Conservation (phyloP, 2,888 invertebrate species). For the Sceliomorpha sp. region DNA sequence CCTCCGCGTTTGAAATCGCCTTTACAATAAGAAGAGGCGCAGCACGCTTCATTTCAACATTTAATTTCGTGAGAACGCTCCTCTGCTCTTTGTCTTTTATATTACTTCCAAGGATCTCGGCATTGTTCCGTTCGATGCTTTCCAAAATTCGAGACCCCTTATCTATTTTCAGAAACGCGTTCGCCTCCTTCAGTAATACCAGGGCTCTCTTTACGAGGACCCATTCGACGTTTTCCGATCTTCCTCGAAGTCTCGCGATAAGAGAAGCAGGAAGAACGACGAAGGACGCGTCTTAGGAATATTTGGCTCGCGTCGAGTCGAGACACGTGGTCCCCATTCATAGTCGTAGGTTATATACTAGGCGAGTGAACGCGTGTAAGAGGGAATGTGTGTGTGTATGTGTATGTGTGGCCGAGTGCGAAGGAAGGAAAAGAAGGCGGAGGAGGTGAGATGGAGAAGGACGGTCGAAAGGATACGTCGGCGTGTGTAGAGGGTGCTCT, state of each 20-base stretch:
- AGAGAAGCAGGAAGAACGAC: neutral
- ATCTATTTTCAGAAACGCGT: too few species aligned
- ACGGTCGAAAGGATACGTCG: conserved; percentile 30
- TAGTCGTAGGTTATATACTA: conserved; percentile 63
- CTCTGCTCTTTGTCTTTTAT: conserved; percentile 13
- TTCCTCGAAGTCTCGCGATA: neutral
- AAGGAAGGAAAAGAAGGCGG: conserved; percentile 55
- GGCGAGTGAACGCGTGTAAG: conserved; percentile 58
- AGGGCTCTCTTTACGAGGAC: too few species aligned
- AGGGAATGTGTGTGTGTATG: too few species aligned
- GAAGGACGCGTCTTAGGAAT: conserved; percentile 32
- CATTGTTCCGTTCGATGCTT: neutral
- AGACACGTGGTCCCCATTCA: conserved; percentile 74
- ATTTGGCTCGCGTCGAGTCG: conserved; percentile 56
- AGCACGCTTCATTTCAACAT: conserved; percentile 42
- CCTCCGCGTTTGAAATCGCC: conserved; percentile 17
- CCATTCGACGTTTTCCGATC: neutral
- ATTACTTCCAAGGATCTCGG: conserved; percentile 1
- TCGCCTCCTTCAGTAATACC: too few species aligned
- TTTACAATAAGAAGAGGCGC: conserved; percentile 32
- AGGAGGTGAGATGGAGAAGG: conserved; percentile 48
- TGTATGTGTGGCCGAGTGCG: conserved; percentile 57
- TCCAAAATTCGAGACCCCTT: neutral
- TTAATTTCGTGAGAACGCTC: conserved; percentile 31
- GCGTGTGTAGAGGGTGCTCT: conserved; percentile 38